Evolutionary conservation across 2,113 vertebrate genomes (phyloP), one percentile per base, ranked within the genome.

Genomic region (Protobothrops flavoviridis): DNA sequence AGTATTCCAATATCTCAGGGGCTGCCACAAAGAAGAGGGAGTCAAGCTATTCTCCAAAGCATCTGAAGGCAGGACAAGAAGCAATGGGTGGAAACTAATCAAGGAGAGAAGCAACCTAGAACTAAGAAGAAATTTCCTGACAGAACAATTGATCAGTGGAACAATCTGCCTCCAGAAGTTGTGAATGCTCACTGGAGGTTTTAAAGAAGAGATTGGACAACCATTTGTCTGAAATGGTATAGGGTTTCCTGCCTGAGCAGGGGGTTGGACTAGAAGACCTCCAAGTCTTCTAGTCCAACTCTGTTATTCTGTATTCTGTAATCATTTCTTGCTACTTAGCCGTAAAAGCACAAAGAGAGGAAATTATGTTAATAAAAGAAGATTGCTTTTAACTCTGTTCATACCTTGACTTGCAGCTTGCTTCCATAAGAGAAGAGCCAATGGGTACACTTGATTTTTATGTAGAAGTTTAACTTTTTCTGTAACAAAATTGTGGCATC

Each of bases 361-460:
- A 50, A 90, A 87, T 74, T n/a, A 90, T 24, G 89, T 93, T 92
- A 94, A 57, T 48, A 92, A 86, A 39, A 87, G 9, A 21, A 7
- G 61, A 74, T 21, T 81, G 21, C 56, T 96, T 61, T 94, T 89
- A 90, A 95, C 21, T 90, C 87, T 43, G 33, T 87, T 88, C 85
- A 29, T 97, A 97, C 97, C 97, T 97, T 97, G 97, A 95, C 92
- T 91, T 52, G 97, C 97, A 85, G 97, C 96, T 94, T 95, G 94
- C 53, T 97, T 97, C 97, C 96, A 96, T 1, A 97, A 93, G 4
- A 97, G 96, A 92, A 97, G 92, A 92, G 97, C 97, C 95, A 97
- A 89, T 56, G 96, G 95, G 90, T 97, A 96, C 91, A 96, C 95
- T 90, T 97, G 96, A 57, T 96, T 96, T 94, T 95, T 96, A n/a